Conservation (phyloP, 2,113 vertebrate species). For the Lynx canadensis region DNA sequence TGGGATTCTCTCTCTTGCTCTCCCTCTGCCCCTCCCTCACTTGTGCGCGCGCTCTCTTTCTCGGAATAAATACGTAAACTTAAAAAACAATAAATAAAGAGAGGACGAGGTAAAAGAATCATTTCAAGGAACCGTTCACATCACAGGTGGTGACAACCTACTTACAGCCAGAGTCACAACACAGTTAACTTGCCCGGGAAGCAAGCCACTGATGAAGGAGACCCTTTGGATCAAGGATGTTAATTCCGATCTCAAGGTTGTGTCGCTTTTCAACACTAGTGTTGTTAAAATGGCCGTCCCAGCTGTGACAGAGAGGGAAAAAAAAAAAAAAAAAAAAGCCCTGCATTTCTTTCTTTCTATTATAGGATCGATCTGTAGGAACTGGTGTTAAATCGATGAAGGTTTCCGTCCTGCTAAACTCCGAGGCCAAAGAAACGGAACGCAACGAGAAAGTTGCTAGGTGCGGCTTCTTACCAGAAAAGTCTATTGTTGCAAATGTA, state of each 20-base stretch:
- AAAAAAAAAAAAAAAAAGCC: too few relatives aligned
- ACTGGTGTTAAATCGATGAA: not conserved
- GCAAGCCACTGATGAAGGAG: not conserved
- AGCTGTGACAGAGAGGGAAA: not conserved
- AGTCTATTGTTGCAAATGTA: not conserved
- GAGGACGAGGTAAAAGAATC: not conserved
- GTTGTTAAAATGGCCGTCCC: not conserved
- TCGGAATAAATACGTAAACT: too few relatives aligned
- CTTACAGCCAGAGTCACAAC: fast-evolving
- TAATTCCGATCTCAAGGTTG: not conserved
- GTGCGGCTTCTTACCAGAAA: not conserved
- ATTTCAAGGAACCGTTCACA: fast-evolving
- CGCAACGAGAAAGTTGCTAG: not conserved
- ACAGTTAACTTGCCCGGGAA: not conserved
- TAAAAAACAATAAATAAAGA: not conserved
- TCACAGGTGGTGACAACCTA: not conserved
- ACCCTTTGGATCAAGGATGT: not conserved
- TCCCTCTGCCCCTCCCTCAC: too few relatives aligned
- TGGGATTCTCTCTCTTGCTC: too few relatives aligned
- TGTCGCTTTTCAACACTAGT: not conserved
- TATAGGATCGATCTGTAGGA: not conserved
- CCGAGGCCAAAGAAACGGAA: not conserved
- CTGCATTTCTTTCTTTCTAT: not conserved
- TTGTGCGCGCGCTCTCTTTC: too few relatives aligned
- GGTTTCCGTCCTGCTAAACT: not conserved